These are phyloP conservation scores for Patella depressa DNA, from an alignment of 2,888 invertebrate genomes.

Conservation along the genomic window DNA sequence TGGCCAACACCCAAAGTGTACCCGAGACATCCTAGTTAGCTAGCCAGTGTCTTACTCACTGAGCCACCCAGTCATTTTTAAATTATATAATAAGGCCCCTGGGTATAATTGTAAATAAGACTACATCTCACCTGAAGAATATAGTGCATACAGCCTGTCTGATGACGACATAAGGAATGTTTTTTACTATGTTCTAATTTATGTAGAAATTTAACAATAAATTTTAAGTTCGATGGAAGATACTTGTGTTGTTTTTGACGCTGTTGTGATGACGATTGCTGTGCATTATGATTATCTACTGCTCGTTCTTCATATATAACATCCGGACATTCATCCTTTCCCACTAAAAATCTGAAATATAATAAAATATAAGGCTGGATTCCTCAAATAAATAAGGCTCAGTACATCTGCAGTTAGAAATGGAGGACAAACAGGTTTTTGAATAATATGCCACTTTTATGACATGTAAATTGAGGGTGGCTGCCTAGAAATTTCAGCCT, in stretches of 20 bases:
- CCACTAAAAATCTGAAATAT: conserved; percentile 30
- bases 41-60: no score
- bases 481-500: no score
- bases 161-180: conserved; percentile 49
- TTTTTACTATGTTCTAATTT: conserved; percentile 31
- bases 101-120: not conserved
- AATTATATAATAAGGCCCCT: no score
- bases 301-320: conserved; percentile 24
- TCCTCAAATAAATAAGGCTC: no score
- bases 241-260: not conserved
- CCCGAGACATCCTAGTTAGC: no score
- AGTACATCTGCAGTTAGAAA: no score
- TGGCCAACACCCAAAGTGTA: no score
- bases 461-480: no score
- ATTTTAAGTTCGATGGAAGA: conserved; percentile 3
- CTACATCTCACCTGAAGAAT: conserved; percentile 41
- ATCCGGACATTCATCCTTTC: conserved; percentile 31
- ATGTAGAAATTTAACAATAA: not conserved
- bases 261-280: not conserved
- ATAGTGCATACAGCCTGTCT: conserved; percentile 50
- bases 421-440: no score
- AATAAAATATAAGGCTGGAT: no score
- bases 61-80: no score
- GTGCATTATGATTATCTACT: conserved; percentile 15
- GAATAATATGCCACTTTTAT: no score